These are phyloP conservation scores for Clarias fuscus DNA, from an alignment of 2,797 vertebrate species.

Conservation along the genomic window DNA sequence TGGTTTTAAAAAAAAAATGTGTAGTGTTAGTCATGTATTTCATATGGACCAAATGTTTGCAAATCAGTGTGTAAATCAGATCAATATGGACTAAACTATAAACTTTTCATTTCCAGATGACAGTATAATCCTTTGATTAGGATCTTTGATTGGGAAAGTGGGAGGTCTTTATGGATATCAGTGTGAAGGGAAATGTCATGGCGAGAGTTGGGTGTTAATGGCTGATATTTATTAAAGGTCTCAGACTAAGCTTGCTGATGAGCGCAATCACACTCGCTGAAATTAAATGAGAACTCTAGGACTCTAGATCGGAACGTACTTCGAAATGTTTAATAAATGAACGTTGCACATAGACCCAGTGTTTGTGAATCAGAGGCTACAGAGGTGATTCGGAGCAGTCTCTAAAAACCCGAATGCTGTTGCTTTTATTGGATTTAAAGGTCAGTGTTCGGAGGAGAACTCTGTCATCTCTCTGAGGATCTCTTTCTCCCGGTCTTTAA, in stretches of 20 bases:
- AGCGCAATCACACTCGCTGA: neutral
- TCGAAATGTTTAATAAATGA: conserved; percentile 19
- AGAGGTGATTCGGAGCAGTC: conserved; percentile 23
- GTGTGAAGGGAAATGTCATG: conserved; percentile 30
- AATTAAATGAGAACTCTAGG: neutral
- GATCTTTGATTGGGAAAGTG: conserved; percentile 1
- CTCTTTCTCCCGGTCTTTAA: conserved; percentile 53
- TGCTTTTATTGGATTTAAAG: conserved; percentile 7
- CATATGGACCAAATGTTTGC: neutral
- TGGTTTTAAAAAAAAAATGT: neutral
- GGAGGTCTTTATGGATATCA: conserved; percentile 1
- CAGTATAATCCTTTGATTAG: neutral
- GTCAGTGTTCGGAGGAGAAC: conserved; percentile 22
- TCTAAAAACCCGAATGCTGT: conserved; percentile 12
- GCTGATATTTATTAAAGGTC: conserved; percentile 21
- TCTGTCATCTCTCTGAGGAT: conserved; percentile 51
- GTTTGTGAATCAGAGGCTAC: conserved; percentile 11
- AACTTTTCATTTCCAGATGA: neutral
- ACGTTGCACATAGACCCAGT: conserved; percentile 21
- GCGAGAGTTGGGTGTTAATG: neutral
- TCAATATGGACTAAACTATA: neutral
- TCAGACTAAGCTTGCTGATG: conserved; percentile 17
- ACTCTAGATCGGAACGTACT: conserved; percentile 1
- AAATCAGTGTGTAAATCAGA: neutral
- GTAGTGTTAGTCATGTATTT: neutral